These are phyloP conservation scores for Drepanosiphum platanoidis DNA, from an alignment of 2,888 invertebrate genomes.

Conservation along the genomic window DNA sequence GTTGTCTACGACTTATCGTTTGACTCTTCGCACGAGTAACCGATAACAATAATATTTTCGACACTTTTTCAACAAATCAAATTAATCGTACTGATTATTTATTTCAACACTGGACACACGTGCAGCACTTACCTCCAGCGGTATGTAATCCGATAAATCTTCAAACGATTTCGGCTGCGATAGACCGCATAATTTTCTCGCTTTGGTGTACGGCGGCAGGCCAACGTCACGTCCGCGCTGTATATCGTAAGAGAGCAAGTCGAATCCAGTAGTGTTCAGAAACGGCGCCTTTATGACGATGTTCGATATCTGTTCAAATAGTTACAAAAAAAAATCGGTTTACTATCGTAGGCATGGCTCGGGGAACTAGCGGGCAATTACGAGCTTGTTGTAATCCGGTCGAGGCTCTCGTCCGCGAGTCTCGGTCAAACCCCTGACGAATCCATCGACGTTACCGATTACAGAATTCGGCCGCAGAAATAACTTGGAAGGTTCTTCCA, in stretches of 20 bases:
- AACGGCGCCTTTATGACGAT: not conserved
- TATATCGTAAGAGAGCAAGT: conserved; percentile 92
- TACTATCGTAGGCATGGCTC: not conserved
- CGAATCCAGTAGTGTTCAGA: conserved; percentile 73
- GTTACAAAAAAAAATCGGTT: not conserved
- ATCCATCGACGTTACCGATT: conserved; percentile 29
- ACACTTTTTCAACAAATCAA: too few relatives aligned
- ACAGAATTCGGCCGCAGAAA: conserved; percentile 28
- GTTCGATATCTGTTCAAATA: conserved; percentile 25
- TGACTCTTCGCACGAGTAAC: too few relatives aligned
- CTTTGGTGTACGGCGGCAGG: conserved; percentile 91
- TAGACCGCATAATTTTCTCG: conserved; percentile 88
- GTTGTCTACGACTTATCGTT: too few relatives aligned
- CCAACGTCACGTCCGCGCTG: conserved; percentile 92
- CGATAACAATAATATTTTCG: too few relatives aligned
- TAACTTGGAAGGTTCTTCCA: conserved; percentile 29
- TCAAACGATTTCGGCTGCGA: conserved; percentile 81
- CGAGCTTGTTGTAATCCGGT: conserved; percentile 14
- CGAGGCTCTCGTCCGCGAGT: conserved; percentile 1
- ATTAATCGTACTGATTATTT: too few relatives aligned
- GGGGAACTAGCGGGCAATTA: too few relatives aligned
- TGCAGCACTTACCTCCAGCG: conserved; percentile 75
- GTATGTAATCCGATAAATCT: conserved; percentile 86
- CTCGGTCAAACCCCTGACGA: conserved; percentile 28
- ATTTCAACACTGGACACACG: too few relatives aligned